Percentiles rank a stretch among this genome's conserved stretches.
These are phyloP conservation scores for Gallinago undulata DNA, from an alignment of 2,113 vertebrate genomes.

Conservation along the genomic window DNA sequence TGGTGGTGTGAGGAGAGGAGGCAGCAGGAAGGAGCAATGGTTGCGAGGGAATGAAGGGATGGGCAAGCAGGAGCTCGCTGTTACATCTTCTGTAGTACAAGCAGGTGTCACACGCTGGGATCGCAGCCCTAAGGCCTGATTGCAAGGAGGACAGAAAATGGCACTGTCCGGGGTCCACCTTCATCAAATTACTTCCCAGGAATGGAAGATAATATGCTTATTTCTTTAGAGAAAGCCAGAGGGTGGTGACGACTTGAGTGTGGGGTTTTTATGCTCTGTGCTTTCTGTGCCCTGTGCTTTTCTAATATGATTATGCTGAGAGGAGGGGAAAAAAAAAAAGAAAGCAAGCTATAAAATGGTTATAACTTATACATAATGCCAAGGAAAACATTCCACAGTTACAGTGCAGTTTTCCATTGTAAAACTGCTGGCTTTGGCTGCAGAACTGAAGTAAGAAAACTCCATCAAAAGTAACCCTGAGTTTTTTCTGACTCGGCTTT, in stretches of 20 bases:
- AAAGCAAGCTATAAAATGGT: not conserved
- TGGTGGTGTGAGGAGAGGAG: not conserved
- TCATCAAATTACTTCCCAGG: not conserved
- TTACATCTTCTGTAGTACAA: not conserved
- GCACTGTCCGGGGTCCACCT: not conserved
- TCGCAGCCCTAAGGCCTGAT: not conserved
- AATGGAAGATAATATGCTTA: not conserved
- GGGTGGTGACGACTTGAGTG: not conserved
- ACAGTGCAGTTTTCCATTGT: not conserved
- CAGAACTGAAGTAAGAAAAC: not conserved
- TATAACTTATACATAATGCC: not conserved
- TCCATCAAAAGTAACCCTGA: not conserved
- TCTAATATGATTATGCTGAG: not conserved
- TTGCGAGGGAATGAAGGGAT: not conserved
- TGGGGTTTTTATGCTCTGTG: not conserved
- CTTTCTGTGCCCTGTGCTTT: not conserved
- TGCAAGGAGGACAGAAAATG: not conserved
- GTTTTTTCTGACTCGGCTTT: not conserved
- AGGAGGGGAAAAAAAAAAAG: too few species aligned
- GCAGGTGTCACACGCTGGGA: not conserved
- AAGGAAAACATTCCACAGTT: not conserved
- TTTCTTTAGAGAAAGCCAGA: not conserved
- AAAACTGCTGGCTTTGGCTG: not conserved
- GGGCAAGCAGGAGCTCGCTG: not conserved
- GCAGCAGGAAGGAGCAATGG: too few species aligned